phyloP scores from a whole-genome alignment of 2,113 vertebrate genomes.

The Ascaphus truei region DNA sequence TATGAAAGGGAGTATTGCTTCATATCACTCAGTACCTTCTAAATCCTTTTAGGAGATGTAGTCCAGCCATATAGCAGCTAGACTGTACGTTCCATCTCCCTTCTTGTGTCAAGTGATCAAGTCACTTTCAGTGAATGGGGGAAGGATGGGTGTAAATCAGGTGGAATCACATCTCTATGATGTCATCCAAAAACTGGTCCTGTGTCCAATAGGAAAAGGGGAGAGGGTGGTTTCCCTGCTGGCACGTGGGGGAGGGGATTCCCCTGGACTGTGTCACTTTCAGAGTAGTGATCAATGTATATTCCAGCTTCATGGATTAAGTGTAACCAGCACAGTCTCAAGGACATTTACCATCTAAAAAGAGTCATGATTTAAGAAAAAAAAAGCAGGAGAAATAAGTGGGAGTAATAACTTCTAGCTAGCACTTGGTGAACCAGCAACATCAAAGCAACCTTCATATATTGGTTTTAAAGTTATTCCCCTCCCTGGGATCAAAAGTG shows the following conservation, averaged over 20 bases:
- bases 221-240: conserved; percentile 5
- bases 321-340: background rate
- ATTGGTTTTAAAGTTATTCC: no score
- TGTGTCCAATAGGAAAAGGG: conserved; percentile 16
- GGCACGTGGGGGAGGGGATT: conserved; percentile 17
- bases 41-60: no score
- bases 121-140: background rate
- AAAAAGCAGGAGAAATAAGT: no score
- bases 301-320: background rate
- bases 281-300: conserved; percentile 5
- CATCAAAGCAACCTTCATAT: no score
- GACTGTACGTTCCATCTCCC: no score
- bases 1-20: no score
- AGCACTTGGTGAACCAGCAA: no score
- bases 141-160: background rate
- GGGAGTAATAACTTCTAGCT: no score
- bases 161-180: background rate
- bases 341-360: background rate
- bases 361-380: background rate
- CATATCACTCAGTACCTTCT: no score
- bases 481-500: background rate
- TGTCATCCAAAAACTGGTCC: background rate
- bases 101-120: no score
- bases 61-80: no score
- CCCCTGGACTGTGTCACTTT: conserved; percentile 18